A percentile compares a stretch with the other conserved stretches of the same genome.
These are phyloP conservation scores for Rissa tridactyla DNA, from an alignment of 2,113 vertebrate species.

Conservation along the genomic window DNA sequence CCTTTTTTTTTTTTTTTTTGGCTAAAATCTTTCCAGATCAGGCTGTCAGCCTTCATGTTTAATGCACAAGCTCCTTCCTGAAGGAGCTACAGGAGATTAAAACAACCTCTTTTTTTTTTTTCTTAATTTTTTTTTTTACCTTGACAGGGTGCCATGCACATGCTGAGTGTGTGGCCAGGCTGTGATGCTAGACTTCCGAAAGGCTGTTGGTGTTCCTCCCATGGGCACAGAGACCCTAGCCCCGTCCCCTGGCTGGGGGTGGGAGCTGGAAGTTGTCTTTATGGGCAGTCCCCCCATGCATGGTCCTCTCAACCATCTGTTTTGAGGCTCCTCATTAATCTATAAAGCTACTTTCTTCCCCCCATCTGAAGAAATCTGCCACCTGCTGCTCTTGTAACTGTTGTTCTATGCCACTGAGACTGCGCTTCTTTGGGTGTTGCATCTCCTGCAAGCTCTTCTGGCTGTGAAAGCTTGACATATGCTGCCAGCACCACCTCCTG, in stretches of 20 bases:
- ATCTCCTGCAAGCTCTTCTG: background rate
- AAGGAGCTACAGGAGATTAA: background rate
- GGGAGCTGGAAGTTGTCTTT: background rate
- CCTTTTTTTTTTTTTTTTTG: no score
- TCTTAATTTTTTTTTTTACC: background rate
- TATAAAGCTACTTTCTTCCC: background rate
- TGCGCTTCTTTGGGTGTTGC: background rate
- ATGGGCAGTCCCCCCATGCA: fast-evolving
- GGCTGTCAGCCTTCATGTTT: background rate
- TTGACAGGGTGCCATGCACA: background rate
- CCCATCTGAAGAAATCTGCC: background rate
- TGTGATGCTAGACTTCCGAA: background rate
- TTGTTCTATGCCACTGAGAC: background rate
- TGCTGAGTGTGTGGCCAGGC: background rate
- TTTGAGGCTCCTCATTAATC: background rate
- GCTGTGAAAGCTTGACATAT: no score
- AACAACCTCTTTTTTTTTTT: background rate
- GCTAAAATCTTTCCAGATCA: background rate
- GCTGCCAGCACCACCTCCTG: background rate
- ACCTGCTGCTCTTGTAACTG: background rate
- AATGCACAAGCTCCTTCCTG: background rate
- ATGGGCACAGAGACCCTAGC: background rate
- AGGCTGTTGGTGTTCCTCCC: no score
- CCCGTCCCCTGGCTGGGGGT: background rate
- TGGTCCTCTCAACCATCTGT: background rate